Conservation (phyloP, 2,113 vertebrate species). For the Trogon melanurus region DNA sequence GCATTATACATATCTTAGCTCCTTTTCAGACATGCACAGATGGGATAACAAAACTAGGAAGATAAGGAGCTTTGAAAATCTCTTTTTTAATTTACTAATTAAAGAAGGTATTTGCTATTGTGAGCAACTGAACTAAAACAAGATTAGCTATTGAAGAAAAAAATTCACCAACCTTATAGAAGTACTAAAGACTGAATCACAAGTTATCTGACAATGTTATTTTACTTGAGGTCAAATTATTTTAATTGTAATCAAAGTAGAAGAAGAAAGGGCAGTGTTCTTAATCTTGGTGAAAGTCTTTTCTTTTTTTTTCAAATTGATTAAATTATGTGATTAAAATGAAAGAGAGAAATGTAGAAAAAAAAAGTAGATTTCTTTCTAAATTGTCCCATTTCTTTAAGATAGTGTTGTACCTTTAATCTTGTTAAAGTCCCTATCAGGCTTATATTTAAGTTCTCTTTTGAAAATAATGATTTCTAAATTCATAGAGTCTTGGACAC, state of each 20-base stretch:
- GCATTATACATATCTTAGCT: slow-evolving; percentile 61
- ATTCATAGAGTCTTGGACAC: background rate
- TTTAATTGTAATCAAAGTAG: slow-evolving; percentile 14
- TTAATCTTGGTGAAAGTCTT: background rate
- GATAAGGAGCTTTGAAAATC: slow-evolving; percentile 69
- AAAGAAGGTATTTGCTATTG: slow-evolving; percentile 61
- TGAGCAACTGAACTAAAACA: slow-evolving; percentile 59
- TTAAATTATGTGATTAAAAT: slow-evolving; percentile 1
- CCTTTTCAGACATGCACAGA: slow-evolving; percentile 66
- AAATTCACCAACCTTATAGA: background rate
- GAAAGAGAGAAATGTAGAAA: background rate
- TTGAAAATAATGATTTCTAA: background rate
- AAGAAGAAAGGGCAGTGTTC: background rate
- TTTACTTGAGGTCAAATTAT: slow-evolving; percentile 57
- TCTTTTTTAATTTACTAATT: slow-evolving; percentile 72
- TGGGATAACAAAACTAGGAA: slow-evolving; percentile 65
- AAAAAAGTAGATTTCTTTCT: background rate
- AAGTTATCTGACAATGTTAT: slow-evolving; percentile 44
- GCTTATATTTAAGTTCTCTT: background rate
- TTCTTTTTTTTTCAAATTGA: background rate
- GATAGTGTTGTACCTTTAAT: background rate
- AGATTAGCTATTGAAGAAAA: slow-evolving; percentile 61
- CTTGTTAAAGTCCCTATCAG: background rate
- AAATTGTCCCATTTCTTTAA: background rate
- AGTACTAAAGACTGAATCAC: slow-evolving; percentile 49